Base-by-base conservation (phyloP, 2,888 invertebrate genomes). In the Ectobius pallidus region DNA sequence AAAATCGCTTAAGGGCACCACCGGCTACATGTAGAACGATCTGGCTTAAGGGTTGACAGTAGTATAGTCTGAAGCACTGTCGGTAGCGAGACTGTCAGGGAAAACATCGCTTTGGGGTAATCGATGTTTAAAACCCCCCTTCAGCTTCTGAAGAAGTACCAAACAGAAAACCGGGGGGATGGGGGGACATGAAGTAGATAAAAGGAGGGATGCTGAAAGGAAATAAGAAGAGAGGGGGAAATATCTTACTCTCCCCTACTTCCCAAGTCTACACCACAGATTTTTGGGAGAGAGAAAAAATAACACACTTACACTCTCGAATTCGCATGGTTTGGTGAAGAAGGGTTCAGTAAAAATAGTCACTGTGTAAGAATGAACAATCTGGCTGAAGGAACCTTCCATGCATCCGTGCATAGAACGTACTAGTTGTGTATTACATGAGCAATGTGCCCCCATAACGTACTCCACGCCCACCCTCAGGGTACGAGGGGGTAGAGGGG, bases 71-170 rank as follows among this genome's bases (percentile, higher is more conserved):
- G n/a, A 14, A 30, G 16, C 30, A 20, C 58, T 2, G 58, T n/a
- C 30, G 1, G n/a, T 25, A 58, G 27, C 30, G 30, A 58, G 30
- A 30, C 27, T n/a, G 2, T 4, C 14, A n/a, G 25, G 65, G 44
- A 65, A 65, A 46, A 65, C 46, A 65, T 65, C 9, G 65, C 65
- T 65, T 46, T 65, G 65, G 65, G 65, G 65, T 65, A 65, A 65
- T 65, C 65, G 46, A 65, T 65, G 65, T 46, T 65, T 27, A 65
- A 58, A 30, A n/a, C 65, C 65, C 65, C 65, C 46, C 65, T 30
- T 27, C 46, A 18, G 65, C 46, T 65, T 27, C 65, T 65, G 65
- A 46, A 65, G 65, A 65, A 65, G 65, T 65, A 46, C 44, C 27
- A 6, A 42, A 46, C 44, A 27, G 30, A 46, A 16, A 34, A 11